A percentile compares a stretch with the other conserved stretches of the same genome.
These are phyloP conservation scores for Centroberyx gerrardi DNA, from an alignment of 2,797 vertebrate genomes.

Conservation along the genomic window DNA sequence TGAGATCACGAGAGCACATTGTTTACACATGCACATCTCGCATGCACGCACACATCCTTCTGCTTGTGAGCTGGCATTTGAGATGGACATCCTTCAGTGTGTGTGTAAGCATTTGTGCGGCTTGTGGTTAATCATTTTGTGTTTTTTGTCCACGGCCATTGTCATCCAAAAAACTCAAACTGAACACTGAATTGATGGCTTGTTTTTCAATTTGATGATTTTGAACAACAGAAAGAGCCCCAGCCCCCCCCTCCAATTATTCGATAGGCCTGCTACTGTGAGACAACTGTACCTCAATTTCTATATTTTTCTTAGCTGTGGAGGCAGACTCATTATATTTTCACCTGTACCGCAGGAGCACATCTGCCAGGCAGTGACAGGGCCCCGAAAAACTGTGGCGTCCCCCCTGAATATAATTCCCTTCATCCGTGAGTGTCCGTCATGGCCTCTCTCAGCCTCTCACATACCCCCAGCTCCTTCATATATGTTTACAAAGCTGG, in stretches of 20 bases:
- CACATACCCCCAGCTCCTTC: neutral
- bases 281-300: neutral
- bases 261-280: neutral
- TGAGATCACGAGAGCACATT: conserved; percentile 5
- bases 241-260: neutral
- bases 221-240: neutral
- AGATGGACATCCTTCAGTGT: conserved; percentile 1
- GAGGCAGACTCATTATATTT: conserved; percentile 41
- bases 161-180: too few species aligned
- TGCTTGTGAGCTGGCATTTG: conserved; percentile 10
- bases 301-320: conserved; percentile 2
- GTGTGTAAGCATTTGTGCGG: neutral
- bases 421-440: conserved; percentile 7
- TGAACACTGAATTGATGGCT: too few species aligned
- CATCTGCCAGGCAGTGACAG: conserved; percentile 29
- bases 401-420: neutral
- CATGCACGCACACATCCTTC: conserved; percentile 14
- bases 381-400: neutral
- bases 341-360: conserved; percentile 10
- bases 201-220: too few species aligned
- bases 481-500: neutral
- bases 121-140: neutral
- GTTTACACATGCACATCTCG: conserved; percentile 14
- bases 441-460: neutral
- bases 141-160: too few species aligned